Conservation (phyloP, 2,888 invertebrate genomes). For the Amphipoea oculea region DNA sequence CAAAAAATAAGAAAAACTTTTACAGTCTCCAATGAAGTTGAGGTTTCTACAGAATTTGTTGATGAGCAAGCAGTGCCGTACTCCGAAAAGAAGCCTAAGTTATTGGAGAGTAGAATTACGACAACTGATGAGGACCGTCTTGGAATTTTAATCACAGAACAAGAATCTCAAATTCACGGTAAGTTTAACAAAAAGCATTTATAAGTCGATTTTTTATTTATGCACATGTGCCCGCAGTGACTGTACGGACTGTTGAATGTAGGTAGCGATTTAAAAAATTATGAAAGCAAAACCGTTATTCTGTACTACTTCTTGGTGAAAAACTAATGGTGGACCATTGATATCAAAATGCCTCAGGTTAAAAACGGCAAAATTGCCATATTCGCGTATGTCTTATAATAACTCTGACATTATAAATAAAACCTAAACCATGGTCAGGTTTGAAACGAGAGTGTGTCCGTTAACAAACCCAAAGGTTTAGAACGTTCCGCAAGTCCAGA, state of each 20-base stretch:
- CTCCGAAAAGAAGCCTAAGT: constrained; percentile 66
- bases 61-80: constrained; percentile 80
- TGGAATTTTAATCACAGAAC: constrained; percentile 79
- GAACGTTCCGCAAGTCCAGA: neutral
- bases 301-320: neutral
- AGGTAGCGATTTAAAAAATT: neutral
- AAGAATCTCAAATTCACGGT: constrained; percentile 78
- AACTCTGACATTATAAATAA: neutral
- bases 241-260: neutral
- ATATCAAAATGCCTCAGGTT: neutral
- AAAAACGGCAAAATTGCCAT: neutral
- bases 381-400: neutral
- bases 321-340: neutral
- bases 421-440: neutral
- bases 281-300: no score
- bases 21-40: constrained; percentile 78
- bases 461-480: neutral
- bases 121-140: constrained; percentile 69
- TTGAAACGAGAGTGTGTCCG: no score
- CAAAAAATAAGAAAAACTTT: constrained; percentile 78
- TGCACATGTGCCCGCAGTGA: neutral
- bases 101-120: constrained; percentile 76
- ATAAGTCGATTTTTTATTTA: neutral
- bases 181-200: constrained; percentile 66
- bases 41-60: constrained; percentile 79